phyloP scores from a whole-genome alignment of 1,140 invertebrate genomes.

The Mactra quadrangularis region DNA sequence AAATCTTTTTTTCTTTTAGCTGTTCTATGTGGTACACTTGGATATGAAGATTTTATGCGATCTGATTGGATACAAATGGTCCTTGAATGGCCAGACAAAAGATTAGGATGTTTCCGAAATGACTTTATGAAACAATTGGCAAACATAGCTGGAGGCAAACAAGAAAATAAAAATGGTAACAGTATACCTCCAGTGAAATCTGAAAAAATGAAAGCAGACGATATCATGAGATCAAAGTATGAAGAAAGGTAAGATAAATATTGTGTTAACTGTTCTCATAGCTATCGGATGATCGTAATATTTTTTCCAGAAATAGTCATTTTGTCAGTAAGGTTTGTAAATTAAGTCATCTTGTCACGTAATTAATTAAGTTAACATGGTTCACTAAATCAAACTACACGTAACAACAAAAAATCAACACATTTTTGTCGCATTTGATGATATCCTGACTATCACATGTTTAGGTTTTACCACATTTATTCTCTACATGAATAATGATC shows the following conservation, averaged over 20 bases:
- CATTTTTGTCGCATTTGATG: no score
- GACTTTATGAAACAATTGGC: not conserved
- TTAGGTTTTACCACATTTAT: no score
- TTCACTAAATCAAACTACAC: no score
- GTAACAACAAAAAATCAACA: no score
- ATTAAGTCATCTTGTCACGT: no score
- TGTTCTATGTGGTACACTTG: slow-evolving; percentile 55
- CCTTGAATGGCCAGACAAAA: slow-evolving; percentile 54
- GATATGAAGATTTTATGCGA: slow-evolving; percentile 57
- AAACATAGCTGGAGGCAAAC: not conserved
- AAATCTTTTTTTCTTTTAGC: slow-evolving; percentile 45
- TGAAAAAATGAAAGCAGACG: not conserved
- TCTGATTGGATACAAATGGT: slow-evolving; percentile 62
- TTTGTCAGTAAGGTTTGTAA: no score
- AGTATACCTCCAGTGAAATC: not conserved
- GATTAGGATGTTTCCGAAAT: slow-evolving; percentile 50
- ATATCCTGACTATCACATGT: no score
- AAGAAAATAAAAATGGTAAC: not conserved
- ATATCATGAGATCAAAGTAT: not conserved
- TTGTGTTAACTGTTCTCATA: not conserved
- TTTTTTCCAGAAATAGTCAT: no score
- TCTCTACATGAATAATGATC: no score
- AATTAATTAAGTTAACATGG: no score
- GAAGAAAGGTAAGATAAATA: not conserved
- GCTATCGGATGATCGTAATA: not conserved